A percentile compares a stretch with the other conserved stretches of the same genome.
These are phyloP conservation scores for Pygoscelis antarcticus DNA, from an alignment of 2,113 vertebrate species.

Conservation along the genomic window DNA sequence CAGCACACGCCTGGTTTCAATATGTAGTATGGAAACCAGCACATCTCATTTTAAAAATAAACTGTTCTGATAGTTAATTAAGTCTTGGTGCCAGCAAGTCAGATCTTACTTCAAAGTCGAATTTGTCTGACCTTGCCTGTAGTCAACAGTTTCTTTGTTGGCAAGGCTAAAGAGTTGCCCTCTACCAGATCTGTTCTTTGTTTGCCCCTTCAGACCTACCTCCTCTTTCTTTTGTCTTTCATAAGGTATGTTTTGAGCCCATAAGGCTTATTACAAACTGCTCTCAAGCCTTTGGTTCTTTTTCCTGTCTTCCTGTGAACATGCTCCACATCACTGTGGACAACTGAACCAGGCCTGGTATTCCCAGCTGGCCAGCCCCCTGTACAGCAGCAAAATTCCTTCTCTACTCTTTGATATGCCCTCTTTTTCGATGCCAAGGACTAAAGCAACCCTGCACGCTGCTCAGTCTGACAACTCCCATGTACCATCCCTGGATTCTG, in stretches of 20 bases:
- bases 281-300: neutral
- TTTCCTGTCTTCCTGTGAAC: neutral
- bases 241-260: neutral
- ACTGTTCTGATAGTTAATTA: neutral
- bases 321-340: neutral
- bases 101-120: neutral
- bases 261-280: neutral
- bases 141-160: neutral
- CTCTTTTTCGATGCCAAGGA: neutral
- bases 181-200: neutral
- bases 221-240: neutral
- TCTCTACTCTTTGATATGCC: neutral
- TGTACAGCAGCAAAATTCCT: neutral
- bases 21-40: neutral
- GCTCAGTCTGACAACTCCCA: neutral
- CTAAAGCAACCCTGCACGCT: neutral
- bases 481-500: neutral
- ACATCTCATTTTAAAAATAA: neutral
- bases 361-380: neutral
- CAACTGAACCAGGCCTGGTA: neutral
- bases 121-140: neutral
- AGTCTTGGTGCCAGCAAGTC: neutral
- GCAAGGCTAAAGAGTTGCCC: neutral
- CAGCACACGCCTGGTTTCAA: neutral
- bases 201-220: neutral